These are phyloP conservation scores for Acanthosepion pharaonis DNA, from an alignment of 2,888 invertebrate genomes.

Conservation along the genomic window DNA sequence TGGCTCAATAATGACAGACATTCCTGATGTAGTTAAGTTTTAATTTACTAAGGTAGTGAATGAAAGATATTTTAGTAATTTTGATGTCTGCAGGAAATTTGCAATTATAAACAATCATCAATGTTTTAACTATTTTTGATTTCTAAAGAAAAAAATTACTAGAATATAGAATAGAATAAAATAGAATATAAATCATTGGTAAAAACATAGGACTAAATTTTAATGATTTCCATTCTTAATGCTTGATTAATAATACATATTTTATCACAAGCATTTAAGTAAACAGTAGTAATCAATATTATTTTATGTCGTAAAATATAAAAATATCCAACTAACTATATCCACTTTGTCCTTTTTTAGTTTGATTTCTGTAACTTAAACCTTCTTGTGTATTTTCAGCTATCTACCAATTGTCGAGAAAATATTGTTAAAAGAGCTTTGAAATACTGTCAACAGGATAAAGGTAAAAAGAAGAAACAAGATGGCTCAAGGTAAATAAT, in stretches of 20 bases:
- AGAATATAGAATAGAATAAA: no score
- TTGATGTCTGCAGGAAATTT: neutral
- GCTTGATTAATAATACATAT: neutral
- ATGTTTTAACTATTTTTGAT: neutral
- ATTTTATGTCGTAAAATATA: neutral
- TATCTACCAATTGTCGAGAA: constrained; percentile 68
- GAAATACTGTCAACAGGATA: constrained; percentile 66
- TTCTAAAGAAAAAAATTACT: neutral
- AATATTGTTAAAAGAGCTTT: constrained; percentile 71
- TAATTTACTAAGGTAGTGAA: neutral
- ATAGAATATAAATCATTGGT: neutral
- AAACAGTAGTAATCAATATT: neutral
- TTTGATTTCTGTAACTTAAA: neutral
- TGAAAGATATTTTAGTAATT: neutral
- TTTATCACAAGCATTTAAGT: neutral
- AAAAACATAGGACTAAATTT: neutral
- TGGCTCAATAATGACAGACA: no score
- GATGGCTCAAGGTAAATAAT: constrained; percentile 59
- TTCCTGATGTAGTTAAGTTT: no score
- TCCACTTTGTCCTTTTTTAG: neutral
- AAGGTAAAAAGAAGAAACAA: constrained; percentile 64
- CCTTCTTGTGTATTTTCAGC: constrained; percentile 51
- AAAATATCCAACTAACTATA: neutral
- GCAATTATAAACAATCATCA: neutral
- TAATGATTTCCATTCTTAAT: neutral